These are phyloP conservation scores for Dryobota labecula DNA, from an alignment of 2,888 invertebrate genomes.

Conservation along the genomic window DNA sequence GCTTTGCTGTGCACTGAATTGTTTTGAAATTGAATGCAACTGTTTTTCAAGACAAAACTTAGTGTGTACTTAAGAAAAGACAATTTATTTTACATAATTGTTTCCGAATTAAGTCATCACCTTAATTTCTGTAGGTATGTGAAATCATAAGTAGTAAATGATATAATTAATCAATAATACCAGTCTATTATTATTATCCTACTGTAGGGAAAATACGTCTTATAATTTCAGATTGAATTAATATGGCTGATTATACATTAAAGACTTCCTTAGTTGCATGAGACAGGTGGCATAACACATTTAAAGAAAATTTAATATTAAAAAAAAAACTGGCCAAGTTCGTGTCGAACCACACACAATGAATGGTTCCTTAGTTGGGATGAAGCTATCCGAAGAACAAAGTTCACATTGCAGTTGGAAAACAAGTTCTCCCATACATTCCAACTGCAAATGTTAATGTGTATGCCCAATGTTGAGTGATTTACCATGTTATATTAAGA, in stretches of 20 bases:
- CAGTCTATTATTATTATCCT: slow-evolving; percentile 6
- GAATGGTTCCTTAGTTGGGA: too few species aligned
- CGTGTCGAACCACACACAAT: too few species aligned
- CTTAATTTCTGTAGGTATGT: slow-evolving; percentile 23
- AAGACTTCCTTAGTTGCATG: not conserved
- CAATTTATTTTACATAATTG: slow-evolving; percentile 24
- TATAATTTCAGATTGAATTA: not conserved
- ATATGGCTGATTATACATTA: not conserved
- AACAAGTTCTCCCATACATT: too few species aligned
- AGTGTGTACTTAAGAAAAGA: slow-evolving; percentile 17
- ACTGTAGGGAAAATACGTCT: not conserved
- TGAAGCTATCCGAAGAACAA: too few species aligned
- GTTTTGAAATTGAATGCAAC: not conserved
- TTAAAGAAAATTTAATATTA: not conserved
- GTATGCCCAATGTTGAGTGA: too few species aligned
- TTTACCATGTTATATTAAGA: too few species aligned
- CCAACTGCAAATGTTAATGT: too few species aligned
- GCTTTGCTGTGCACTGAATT: not conserved
- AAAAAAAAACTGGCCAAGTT: too few species aligned
- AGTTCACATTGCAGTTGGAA: too few species aligned
- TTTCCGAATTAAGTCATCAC: slow-evolving; percentile 7
- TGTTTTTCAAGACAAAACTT: slow-evolving; percentile 13
- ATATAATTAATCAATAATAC: slow-evolving; percentile 20
- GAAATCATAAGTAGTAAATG: slow-evolving; percentile 17
- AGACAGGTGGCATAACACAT: not conserved